A percentile compares a stretch with the other conserved stretches of the same genome.
phyloP scores from a whole-genome alignment of 1,140 invertebrate genomes.

The Camponotus floridanus region DNA sequence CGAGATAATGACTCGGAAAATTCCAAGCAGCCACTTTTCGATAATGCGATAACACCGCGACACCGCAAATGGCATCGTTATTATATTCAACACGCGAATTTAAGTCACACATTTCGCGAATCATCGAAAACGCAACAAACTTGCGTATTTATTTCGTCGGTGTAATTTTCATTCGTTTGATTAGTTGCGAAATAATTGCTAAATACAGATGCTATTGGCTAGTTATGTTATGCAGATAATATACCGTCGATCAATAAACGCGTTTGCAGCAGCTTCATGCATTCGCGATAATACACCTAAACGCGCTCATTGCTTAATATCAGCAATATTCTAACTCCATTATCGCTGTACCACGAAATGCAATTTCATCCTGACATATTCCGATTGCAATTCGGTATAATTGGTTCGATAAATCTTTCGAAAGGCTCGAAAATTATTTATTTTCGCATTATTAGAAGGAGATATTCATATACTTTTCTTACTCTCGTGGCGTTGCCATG shows the following conservation, averaged over 20 bases:
- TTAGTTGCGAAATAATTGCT: background rate
- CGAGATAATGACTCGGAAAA: constrained; percentile 57
- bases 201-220: constrained; percentile 21
- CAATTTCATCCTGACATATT: constrained; percentile 29
- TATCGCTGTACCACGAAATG: constrained; percentile 43
- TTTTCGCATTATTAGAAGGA: background rate
- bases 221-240: constrained; percentile 33
- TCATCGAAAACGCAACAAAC: background rate
- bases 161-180: background rate
- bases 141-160: background rate
- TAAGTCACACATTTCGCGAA: background rate
- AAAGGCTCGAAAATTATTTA: background rate
- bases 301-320: constrained; percentile 53
- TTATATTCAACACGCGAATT: constrained; percentile 12
- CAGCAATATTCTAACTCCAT: constrained; percentile 56
- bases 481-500: background rate
- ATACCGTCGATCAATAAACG: constrained; percentile 49
- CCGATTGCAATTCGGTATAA: background rate
- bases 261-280: constrained; percentile 15
- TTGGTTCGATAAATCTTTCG: background rate
- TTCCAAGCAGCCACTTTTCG: constrained; percentile 45
- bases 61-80: background rate
- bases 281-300: constrained; percentile 52
- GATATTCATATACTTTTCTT: background rate
- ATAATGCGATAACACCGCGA: constrained; percentile 9